These are phyloP conservation scores for Troilus luridus DNA, from an alignment of 2,888 invertebrate genomes.

Conservation along the genomic window DNA sequence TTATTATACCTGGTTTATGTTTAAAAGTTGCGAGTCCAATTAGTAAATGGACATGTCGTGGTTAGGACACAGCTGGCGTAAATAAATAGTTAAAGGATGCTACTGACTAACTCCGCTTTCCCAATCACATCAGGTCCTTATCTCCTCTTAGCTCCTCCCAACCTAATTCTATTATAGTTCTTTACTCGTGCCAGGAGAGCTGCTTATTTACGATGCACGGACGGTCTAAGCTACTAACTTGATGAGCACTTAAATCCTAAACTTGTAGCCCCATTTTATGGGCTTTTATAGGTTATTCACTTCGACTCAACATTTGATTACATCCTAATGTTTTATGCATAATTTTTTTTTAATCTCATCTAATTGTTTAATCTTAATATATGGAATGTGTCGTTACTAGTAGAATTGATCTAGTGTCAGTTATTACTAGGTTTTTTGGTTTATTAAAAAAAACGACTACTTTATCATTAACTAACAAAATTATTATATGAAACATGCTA, in stretches of 20 bases:
- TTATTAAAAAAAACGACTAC: too few species aligned
- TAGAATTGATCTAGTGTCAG: too few species aligned
- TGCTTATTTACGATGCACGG: conserved; percentile 1
- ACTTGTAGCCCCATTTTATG: background rate
- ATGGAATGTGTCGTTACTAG: too few species aligned
- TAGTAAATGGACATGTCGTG: background rate
- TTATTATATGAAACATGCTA: too few species aligned
- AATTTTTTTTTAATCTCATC: too few species aligned
- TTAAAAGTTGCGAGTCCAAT: background rate
- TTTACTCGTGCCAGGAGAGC: background rate
- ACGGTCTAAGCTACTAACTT: background rate
- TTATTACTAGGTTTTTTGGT: too few species aligned
- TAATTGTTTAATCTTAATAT: too few species aligned
- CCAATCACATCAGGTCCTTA: conserved; percentile 5
- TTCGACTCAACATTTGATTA: background rate
- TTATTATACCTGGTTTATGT: background rate
- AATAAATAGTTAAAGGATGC: background rate
- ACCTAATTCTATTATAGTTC: background rate
- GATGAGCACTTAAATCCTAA: background rate
- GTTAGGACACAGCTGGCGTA: background rate
- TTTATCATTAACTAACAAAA: too few species aligned
- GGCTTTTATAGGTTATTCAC: background rate
- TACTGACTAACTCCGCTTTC: background rate
- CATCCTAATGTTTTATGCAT: too few species aligned
- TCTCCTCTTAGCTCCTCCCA: background rate